Percentiles rank a stretch among this genome's conserved stretches.
Conservation (phyloP, 2,113 vertebrate genomes). For the Myocastor coypus region DNA sequence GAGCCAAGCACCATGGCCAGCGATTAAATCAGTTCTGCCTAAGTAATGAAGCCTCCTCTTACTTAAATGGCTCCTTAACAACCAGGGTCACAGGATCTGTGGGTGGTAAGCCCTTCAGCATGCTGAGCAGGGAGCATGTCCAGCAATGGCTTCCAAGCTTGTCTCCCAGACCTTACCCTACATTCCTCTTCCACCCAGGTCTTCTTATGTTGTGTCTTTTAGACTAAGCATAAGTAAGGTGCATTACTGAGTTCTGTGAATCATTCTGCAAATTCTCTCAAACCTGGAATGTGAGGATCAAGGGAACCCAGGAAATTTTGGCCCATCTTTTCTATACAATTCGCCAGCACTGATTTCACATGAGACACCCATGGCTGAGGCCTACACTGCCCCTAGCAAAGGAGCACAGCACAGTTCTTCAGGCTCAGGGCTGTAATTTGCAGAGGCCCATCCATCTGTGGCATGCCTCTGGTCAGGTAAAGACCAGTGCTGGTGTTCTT, state of each 20-base stretch:
- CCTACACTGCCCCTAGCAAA: neutral
- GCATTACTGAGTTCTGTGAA: neutral
- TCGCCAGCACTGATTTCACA: neutral
- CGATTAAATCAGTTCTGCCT: neutral
- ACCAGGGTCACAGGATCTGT: neutral
- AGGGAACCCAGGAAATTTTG: neutral
- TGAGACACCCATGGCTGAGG: too few relatives aligned
- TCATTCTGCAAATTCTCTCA: neutral
- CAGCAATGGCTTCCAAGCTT: too few relatives aligned
- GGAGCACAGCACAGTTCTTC: neutral
- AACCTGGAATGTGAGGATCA: neutral
- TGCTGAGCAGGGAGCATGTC: neutral
- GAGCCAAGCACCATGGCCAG: neutral
- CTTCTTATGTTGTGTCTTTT: neutral
- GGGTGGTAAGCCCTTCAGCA: too few relatives aligned
- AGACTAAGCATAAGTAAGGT: neutral
- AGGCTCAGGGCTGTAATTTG: constrained; percentile 47
- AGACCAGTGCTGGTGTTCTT: neutral
- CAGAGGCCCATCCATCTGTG: neutral
- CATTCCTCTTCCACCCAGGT: too few relatives aligned
- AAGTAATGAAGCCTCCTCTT: neutral
- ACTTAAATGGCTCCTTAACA: neutral
- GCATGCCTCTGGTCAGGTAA: constrained; percentile 63
- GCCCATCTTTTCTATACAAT: neutral
- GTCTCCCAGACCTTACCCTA: neutral